phyloP scores from a whole-genome alignment of 2,113 vertebrate species.

The Actenoides hombroni region DNA sequence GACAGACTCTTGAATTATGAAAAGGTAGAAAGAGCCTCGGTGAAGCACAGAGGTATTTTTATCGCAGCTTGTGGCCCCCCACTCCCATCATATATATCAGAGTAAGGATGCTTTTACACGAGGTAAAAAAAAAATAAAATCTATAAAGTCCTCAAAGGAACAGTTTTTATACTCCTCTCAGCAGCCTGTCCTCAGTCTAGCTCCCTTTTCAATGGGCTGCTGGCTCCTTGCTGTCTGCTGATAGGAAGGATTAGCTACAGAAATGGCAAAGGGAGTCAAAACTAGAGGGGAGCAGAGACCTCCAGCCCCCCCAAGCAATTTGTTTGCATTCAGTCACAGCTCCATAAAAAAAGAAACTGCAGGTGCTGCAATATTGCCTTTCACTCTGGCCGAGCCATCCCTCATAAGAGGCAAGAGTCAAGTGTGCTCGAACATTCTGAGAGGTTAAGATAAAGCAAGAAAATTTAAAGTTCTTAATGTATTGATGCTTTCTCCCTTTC shows the following conservation, averaged over 20 bases:
- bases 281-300: neutral
- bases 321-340: neutral
- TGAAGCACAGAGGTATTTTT: conserved; percentile 48
- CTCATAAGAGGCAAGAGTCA: neutral
- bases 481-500: neutral
- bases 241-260: conserved; percentile 56
- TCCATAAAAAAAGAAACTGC: neutral
- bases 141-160: conserved; percentile 63
- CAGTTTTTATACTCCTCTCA: conserved; percentile 50
- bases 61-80: neutral
- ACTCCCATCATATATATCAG: neutral
- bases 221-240: conserved; percentile 69
- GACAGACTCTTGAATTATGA: conserved; percentile 63
- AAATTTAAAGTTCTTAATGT: neutral
- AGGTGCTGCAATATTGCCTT: neutral
- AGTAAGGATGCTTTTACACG: conserved; percentile 38
- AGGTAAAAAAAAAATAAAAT: conserved; percentile 13
- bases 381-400: neutral
- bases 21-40: conserved; percentile 41
- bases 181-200: conserved; percentile 43
- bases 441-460: neutral
- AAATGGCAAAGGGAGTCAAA: conserved; percentile 6
- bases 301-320: neutral
- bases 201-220: conserved; percentile 22
- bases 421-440: neutral